Conservation (phyloP, 2,888 invertebrate genomes). For the Halictus quadricinctus region DNA sequence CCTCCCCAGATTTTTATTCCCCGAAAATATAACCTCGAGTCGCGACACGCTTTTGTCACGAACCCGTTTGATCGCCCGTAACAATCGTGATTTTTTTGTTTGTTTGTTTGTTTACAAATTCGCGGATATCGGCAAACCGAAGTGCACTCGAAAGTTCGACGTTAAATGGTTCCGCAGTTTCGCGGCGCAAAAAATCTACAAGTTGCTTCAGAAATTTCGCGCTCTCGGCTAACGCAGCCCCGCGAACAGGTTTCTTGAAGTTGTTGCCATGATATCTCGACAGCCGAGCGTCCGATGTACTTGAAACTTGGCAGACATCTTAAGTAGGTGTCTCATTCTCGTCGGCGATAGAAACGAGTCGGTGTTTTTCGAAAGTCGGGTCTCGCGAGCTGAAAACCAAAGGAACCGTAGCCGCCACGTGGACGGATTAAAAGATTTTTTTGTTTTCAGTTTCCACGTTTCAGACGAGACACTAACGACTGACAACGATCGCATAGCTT, state of each 20-base stretch:
- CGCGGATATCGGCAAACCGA: background rate
- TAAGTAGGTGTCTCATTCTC: constrained; percentile 3
- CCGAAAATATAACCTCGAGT: background rate
- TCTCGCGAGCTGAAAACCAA: background rate
- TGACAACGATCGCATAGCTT: background rate
- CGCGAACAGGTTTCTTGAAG: background rate
- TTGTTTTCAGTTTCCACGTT: background rate
- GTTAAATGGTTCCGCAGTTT: constrained; percentile 2
- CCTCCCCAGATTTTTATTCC: background rate
- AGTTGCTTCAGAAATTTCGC: background rate
- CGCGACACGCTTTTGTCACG: constrained; percentile 5
- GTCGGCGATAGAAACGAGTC: background rate
- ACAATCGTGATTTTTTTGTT: background rate
- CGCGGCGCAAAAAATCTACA: background rate
- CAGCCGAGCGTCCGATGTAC: constrained; percentile 1
- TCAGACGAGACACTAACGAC: background rate
- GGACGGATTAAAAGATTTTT: background rate
- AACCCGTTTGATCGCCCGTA: background rate
- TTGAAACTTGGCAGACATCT: constrained; percentile 10
- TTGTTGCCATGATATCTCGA: background rate
- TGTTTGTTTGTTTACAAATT: constrained; percentile 6
- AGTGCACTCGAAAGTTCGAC: background rate
- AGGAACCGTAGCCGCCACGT: background rate
- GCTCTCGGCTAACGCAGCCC: background rate
- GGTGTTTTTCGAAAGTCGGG: background rate